Conservation (phyloP, 2,888 invertebrate species). For the Drosophila affinis region DNA sequence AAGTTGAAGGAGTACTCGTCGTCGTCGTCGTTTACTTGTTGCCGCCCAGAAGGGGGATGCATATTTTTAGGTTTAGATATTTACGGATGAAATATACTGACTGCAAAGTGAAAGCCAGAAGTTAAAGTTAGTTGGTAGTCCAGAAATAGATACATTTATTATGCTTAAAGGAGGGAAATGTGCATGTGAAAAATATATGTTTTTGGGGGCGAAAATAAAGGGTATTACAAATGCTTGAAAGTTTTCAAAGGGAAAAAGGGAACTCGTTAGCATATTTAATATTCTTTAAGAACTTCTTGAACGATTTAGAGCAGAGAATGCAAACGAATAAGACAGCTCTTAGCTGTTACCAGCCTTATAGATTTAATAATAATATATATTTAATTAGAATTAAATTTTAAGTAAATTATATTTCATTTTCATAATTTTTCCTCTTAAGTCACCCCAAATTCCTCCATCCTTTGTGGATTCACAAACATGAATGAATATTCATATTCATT, state of each 20-base stretch:
- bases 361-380: neutral
- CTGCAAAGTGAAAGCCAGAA: neutral
- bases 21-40: too few relatives aligned
- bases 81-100: neutral
- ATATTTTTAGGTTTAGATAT: neutral
- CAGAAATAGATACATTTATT: neutral
- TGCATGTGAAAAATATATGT: neutral
- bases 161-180: neutral
- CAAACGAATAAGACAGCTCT: neutral
- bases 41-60: constrained; percentile 18
- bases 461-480: neutral
- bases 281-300: neutral
- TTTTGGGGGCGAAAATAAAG: neutral
- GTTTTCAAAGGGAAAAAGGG: neutral
- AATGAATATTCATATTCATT: neutral
- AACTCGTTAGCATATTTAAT: neutral
- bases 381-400: neutral
- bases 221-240: fast-evolving
- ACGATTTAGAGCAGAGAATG: neutral
- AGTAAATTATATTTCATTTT: neutral
- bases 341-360: neutral
- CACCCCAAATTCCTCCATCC: neutral
- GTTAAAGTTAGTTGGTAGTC: neutral
- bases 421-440: neutral
- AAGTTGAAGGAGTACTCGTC: constrained; percentile 23